phyloP scores from a whole-genome alignment of 1,140 invertebrate species.

The Drosophila simulans region DNA sequence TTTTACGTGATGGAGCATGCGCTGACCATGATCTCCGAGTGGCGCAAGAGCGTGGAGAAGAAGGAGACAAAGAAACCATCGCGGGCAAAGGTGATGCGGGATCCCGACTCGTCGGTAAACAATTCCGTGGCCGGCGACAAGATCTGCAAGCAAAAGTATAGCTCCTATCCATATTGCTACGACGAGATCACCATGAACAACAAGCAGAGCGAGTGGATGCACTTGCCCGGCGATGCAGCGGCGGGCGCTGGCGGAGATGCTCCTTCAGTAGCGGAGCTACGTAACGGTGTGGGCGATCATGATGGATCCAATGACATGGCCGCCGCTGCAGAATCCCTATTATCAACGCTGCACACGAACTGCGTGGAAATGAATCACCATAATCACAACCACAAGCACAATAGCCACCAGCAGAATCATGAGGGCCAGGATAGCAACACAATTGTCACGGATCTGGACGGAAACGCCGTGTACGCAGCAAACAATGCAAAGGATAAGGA shows the following conservation, averaged over 20 bases:
- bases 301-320: slow-evolving; percentile 56
- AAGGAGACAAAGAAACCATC: slow-evolving; percentile 87
- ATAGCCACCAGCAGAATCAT: slow-evolving; percentile 63
- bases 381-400: slow-evolving; percentile 66
- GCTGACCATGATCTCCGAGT: slow-evolving; percentile 91
- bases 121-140: slow-evolving; percentile 87
- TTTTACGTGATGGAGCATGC: slow-evolving; percentile 95
- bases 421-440: slow-evolving; percentile 71
- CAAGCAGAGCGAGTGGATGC: slow-evolving; percentile 87
- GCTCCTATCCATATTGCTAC: slow-evolving; percentile 93
- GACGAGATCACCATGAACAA: slow-evolving; percentile 91
- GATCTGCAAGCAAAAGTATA: slow-evolving; percentile 93
- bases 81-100: slow-evolving; percentile 87
- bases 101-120: slow-evolving; percentile 85
- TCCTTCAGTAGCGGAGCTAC: slow-evolving; percentile 36
- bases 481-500: slow-evolving; percentile 67
- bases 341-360: slow-evolving; percentile 73
- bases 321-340: slow-evolving; percentile 71
- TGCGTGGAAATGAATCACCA: slow-evolving; percentile 74
- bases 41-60: slow-evolving; percentile 89
- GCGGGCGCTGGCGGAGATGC: slow-evolving; percentile 75
- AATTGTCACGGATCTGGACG: slow-evolving; percentile 77
- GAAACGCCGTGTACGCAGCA: slow-evolving; percentile 57
- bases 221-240: slow-evolving; percentile 67
- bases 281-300: slow-evolving; percentile 69